Evolutionary conservation across 2,797 vertebrate species (phyloP).

Genomic region (Coluber constrictor): DNA sequence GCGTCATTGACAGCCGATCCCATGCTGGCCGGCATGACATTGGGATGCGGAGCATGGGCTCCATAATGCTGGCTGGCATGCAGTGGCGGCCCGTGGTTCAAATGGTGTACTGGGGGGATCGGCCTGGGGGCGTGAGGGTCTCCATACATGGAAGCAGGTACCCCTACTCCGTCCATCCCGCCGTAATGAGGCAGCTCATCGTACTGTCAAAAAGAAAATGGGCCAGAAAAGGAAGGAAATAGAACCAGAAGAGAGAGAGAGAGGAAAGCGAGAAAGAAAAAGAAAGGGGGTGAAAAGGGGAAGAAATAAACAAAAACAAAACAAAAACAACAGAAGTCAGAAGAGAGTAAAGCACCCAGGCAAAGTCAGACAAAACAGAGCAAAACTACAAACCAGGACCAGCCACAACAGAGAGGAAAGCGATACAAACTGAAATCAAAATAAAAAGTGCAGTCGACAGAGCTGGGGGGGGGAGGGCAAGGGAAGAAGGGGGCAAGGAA

Average conservation of each 20-base stretch:
- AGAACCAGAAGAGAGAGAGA: neutral
- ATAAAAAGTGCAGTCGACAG: conserved; percentile 52
- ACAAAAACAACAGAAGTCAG: conserved; percentile 72
- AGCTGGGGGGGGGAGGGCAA: conserved; percentile 47
- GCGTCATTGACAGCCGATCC: conserved; percentile 99
- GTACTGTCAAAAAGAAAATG: conserved; percentile 82
- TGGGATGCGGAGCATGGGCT: conserved; percentile 95
- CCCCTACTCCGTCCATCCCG: conserved; percentile 98
- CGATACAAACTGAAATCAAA: conserved; percentile 62
- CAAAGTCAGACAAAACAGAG: conserved; percentile 55
- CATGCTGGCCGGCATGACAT: conserved; percentile 99
- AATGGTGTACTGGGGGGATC: conserved; percentile 97
- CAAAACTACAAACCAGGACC: conserved; percentile 55
- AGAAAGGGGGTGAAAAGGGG: conserved; percentile 3
- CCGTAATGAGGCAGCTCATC: conserved; percentile 99
- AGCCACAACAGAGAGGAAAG: conserved; percentile 57
- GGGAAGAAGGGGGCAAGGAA: conserved; percentile 47
- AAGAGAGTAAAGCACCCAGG: conserved; percentile 66
- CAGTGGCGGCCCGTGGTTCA: conserved; percentile 98
- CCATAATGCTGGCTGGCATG: conserved; percentile 99
- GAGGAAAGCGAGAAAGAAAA: conserved; percentile 17
- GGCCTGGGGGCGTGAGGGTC: conserved; percentile 96
- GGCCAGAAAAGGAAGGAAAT: conserved; percentile 45
- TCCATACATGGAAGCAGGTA: conserved; percentile 98
- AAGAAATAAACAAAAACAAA: conserved; percentile 14